Evolutionary conservation across 2,113 vertebrate genomes (phyloP).

Genomic region (Stegastes partitus): DNA sequence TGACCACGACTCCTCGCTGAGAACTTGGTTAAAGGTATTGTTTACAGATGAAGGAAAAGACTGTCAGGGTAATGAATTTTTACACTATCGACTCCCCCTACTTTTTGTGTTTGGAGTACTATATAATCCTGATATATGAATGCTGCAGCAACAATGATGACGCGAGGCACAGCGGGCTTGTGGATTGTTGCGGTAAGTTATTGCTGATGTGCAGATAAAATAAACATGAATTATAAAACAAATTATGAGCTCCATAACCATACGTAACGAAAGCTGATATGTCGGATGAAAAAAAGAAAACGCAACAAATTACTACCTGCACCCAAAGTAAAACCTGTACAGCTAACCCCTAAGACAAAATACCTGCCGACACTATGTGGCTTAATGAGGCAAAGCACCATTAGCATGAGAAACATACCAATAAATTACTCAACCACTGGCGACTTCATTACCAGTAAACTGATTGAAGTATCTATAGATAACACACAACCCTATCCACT

Average conservation of each 20-base stretch:
- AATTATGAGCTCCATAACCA: conserved; percentile 45
- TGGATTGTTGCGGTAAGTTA: conserved; percentile 38
- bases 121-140: conserved; percentile 45
- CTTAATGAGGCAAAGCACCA: conserved; percentile 74
- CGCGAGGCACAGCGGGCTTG: conserved; percentile 10
- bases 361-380: conserved; percentile 50
- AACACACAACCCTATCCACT: conserved; percentile 55
- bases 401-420: conserved; percentile 62
- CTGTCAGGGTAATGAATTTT: conserved; percentile 54
- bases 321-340: conserved; percentile 25
- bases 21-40: conserved; percentile 59
- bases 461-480: conserved; percentile 69
- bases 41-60: conserved; percentile 67
- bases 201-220: conserved; percentile 48
- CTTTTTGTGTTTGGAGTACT: conserved; percentile 23
- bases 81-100: conserved; percentile 33
- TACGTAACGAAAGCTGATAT: conserved; percentile 33
- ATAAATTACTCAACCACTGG: conserved; percentile 74
- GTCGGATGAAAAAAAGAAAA: conserved; percentile 10
- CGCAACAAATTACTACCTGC: conserved; percentile 55
- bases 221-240: conserved; percentile 47
- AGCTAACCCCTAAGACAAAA: conserved; percentile 48
- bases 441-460: conserved; percentile 77
- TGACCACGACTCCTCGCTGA: conserved; percentile 36
- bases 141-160: conserved; percentile 15